Base-by-base conservation (phyloP, 2,113 vertebrate species). In the Pluvialis apricaria region DNA sequence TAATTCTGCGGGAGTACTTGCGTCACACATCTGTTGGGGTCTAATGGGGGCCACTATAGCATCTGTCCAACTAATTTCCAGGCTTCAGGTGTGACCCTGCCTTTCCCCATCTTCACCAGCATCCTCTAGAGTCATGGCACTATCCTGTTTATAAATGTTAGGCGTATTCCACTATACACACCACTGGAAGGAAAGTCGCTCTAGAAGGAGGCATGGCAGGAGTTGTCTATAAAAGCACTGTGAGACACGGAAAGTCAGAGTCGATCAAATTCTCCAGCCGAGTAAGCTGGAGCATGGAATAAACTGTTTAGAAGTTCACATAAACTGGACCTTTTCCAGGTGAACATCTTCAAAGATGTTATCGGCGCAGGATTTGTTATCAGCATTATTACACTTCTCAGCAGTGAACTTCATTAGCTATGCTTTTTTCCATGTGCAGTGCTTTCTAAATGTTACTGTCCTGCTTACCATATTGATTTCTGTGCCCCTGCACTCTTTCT, bases 391-490 rank as follows among this genome's bases (percentile, higher is more conserved):
- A 93, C 78, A 42, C 78, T 82, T 51, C 62, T 94, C 86, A 92
- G 94, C 86, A 6, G 89, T 47, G 86, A 85, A 77, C 81, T 91
- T 47, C 92, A 68, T 91, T 42, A 90, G 84, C 68, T 55, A 32
- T 81, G 91, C 92, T 61, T 65, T 40, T 49, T 25, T 57, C 52
- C 47, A 3, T 18, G 88, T 19, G 73, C 86, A 60, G 32, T 75
- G 91, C 83, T 89, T 45, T 82, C 70, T 83, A 80, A 87, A 70
- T 36, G 78, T 60, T 95, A 58, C 91, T 90, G 92, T 70, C 94
- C 94, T 95, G 92, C 89, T 96, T 62, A 49, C 86, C 64, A 42
- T 88, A 97, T 97, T 73, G 97, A 97, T 97, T 97, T 95, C 93
- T 96, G 94, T 94, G 92, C 84, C 96, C 87, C 96, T 91, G 94